These are phyloP conservation scores for Sula dactylatra DNA, from an alignment of 2,113 vertebrate genomes.

Conservation along the genomic window DNA sequence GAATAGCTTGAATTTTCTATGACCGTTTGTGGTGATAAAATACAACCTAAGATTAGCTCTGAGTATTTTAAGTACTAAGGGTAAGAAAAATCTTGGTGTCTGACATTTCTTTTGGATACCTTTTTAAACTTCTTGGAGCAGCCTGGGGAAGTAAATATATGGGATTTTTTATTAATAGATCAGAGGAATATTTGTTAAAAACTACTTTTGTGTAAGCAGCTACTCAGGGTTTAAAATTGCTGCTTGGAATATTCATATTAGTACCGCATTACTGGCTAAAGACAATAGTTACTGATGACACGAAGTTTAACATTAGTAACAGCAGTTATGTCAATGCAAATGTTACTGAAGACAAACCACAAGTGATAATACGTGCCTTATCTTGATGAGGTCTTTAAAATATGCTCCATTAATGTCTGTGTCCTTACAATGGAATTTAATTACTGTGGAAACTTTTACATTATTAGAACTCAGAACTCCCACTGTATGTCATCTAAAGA, in stretches of 20 bases:
- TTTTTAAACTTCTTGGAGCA: neutral
- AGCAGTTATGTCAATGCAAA: neutral
- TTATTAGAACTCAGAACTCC: neutral
- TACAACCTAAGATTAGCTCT: constrained; percentile 4
- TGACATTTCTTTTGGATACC: neutral
- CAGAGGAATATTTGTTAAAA: neutral
- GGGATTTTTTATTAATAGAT: neutral
- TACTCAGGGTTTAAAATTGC: neutral
- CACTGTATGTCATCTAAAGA: neutral
- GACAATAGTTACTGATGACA: neutral
- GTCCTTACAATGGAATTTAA: neutral
- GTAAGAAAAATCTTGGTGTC: neutral
- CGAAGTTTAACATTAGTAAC: neutral
- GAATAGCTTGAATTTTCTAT: constrained; percentile 29
- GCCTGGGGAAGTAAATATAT: neutral
- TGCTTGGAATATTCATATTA: neutral
- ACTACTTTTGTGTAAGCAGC: neutral
- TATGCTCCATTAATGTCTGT: neutral
- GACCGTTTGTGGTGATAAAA: neutral
- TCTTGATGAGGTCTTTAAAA: neutral
- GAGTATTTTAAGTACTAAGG: constrained; percentile 1
- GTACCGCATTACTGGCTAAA: neutral
- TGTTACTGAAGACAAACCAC: neutral
- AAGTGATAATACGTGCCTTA: neutral
- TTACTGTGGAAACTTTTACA: neutral